Percentiles rank a stretch among this genome's conserved stretches.
Conservation (phyloP, 1,140 invertebrate genomes). For the Drosophila subobscura region DNA sequence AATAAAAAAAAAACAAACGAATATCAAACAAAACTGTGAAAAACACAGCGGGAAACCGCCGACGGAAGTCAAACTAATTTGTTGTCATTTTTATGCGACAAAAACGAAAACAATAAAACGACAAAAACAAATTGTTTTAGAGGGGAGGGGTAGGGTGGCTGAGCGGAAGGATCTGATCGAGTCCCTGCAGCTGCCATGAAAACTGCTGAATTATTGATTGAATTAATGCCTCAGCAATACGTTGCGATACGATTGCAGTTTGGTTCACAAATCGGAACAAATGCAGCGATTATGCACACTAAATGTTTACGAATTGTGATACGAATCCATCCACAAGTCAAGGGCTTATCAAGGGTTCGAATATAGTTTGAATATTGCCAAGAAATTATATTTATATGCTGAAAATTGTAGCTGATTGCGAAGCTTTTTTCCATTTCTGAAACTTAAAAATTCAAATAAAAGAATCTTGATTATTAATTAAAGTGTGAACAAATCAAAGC, state of each 20-base stretch:
- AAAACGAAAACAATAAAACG: conserved; percentile 74
- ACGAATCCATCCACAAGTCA: too few relatives aligned
- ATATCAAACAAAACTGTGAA: conserved; percentile 66
- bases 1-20: conserved; percentile 32
- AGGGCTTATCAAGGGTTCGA: too few relatives aligned
- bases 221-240: conserved; percentile 1
- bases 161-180: background rate
- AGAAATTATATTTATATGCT: too few relatives aligned
- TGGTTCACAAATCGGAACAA: too few relatives aligned
- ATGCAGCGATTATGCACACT: too few relatives aligned
- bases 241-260: too few relatives aligned
- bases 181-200: conserved; percentile 62
- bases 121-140: conserved; percentile 55
- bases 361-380: too few relatives aligned
- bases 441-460: too few relatives aligned
- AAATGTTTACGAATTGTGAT: too few relatives aligned
- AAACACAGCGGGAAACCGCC: conserved; percentile 77
- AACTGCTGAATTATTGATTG: conserved; percentile 36
- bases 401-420: too few relatives aligned
- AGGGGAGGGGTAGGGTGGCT: background rate
- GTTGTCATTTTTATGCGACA: conserved; percentile 80
- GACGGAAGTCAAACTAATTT: conserved; percentile 76
- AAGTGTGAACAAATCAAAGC: background rate
- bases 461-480: too few relatives aligned
- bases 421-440: background rate